phyloP scores from a whole-genome alignment of 2,797 vertebrate species.

The Enteromius mattozi region DNA sequence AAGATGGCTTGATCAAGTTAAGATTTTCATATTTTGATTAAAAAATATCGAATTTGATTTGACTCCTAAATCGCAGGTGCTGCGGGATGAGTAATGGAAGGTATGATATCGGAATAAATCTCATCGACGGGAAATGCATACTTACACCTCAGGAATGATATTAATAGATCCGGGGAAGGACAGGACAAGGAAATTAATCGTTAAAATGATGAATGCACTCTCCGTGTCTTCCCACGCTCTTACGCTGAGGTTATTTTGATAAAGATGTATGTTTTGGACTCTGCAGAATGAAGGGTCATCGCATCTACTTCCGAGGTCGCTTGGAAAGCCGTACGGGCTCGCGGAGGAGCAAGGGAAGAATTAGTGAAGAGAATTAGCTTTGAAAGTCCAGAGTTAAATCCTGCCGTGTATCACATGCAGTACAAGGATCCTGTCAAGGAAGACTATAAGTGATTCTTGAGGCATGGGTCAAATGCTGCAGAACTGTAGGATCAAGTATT shows the following conservation, averaged over 20 bases:
- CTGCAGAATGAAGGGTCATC: conserved; percentile 76
- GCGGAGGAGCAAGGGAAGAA: conserved; percentile 70
- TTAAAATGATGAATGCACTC: conserved; percentile 80
- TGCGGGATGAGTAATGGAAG: conserved; percentile 79
- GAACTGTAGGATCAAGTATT: background rate
- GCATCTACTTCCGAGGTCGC: conserved; percentile 79
- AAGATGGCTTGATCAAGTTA: conserved; percentile 53
- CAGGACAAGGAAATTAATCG: conserved; percentile 79
- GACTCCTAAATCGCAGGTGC: conserved; percentile 59
- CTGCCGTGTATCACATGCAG: background rate
- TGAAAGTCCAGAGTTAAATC: conserved; percentile 31
- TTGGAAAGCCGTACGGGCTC: conserved; percentile 71
- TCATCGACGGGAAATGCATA: conserved; percentile 66
- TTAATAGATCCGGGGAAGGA: conserved; percentile 80
- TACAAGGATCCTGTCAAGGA: background rate
- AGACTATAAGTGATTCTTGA: background rate
- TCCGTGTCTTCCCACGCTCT: conserved; percentile 78
- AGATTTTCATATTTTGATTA: conserved; percentile 65
- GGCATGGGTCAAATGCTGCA: background rate
- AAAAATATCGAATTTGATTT: conserved; percentile 58
- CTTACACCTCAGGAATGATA: conserved; percentile 74
- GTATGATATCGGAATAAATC: conserved; percentile 82
- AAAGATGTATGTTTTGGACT: conserved; percentile 80
- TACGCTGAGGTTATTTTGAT: conserved; percentile 80
- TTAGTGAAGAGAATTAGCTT: conserved; percentile 30